phyloP scores from a whole-genome alignment of 2,113 vertebrate genomes.

The Dolichallabes microphthalmus region DNA sequence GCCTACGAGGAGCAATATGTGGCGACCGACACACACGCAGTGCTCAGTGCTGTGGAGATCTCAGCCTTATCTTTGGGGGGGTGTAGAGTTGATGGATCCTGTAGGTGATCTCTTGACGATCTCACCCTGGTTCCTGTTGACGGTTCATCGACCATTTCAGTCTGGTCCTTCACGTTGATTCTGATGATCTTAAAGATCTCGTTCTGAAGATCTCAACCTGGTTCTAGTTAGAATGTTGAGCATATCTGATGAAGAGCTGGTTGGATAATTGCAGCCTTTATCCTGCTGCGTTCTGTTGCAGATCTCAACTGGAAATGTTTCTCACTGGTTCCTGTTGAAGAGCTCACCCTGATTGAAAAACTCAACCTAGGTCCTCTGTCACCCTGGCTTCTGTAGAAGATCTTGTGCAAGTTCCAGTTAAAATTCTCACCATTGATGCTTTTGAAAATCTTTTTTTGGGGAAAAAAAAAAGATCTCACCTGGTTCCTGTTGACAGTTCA shows the following conservation, averaged over 20 bases:
- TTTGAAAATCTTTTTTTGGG: background rate
- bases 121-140: background rate
- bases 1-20: conserved; percentile 18
- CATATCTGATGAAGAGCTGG: background rate
- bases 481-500: background rate
- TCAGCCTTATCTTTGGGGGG: background rate
- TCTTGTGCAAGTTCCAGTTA: background rate
- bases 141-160: too few species aligned
- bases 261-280: background rate
- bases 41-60: background rate
- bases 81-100: background rate
- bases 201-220: background rate
- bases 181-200: background rate
- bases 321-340: background rate
- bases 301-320: background rate
- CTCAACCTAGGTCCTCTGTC: background rate
- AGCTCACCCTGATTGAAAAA: background rate
- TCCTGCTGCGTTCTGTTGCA: background rate
- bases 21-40: background rate
- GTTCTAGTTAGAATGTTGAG: background rate
- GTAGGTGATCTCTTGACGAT: background rate
- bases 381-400: background rate
- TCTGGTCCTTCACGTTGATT: too few species aligned
- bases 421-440: background rate
- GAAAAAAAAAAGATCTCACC: background rate